Percentiles rank a stretch among this genome's conserved stretches.
Evolutionary conservation across 2,888 invertebrate genomes (phyloP).

Genomic region (Epinotia demarniana): DNA sequence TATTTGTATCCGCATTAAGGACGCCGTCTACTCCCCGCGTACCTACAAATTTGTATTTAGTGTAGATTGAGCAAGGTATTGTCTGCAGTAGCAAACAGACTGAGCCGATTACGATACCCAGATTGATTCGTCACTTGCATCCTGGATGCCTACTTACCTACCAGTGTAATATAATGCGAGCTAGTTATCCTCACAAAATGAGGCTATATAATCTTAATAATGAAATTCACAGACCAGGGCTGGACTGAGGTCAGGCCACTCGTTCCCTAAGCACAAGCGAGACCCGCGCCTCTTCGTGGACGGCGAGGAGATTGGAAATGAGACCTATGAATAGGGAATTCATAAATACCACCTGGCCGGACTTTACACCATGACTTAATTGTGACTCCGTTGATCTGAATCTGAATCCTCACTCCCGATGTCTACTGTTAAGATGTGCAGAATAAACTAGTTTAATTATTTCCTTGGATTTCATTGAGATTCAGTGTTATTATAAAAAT

Average conservation of each 20-base stretch:
- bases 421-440: not conserved
- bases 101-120: too few species aligned
- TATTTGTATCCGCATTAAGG: not conserved
- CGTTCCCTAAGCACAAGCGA: conserved; percentile 62
- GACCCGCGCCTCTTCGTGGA: conserved; percentile 67
- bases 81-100: too few species aligned
- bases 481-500: too few species aligned
- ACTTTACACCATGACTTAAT: not conserved
- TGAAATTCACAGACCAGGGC: not conserved
- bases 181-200: too few species aligned
- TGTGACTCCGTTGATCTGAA: not conserved
- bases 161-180: too few species aligned
- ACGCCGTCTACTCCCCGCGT: not conserved
- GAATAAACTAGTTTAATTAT: not conserved
- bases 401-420: not conserved
- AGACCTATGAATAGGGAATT: too few species aligned
- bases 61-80: too few species aligned
- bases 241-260: not conserved
- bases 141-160: too few species aligned
- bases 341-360: conserved; percentile 1
- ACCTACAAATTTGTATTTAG: too few species aligned
- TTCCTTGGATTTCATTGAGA: not conserved
- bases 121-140: too few species aligned
- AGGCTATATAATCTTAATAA: not conserved
- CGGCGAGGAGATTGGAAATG: conserved; percentile 57